These are phyloP conservation scores for Drosophila obscura DNA, from an alignment of 1,140 invertebrate species.

Conservation along the genomic window DNA sequence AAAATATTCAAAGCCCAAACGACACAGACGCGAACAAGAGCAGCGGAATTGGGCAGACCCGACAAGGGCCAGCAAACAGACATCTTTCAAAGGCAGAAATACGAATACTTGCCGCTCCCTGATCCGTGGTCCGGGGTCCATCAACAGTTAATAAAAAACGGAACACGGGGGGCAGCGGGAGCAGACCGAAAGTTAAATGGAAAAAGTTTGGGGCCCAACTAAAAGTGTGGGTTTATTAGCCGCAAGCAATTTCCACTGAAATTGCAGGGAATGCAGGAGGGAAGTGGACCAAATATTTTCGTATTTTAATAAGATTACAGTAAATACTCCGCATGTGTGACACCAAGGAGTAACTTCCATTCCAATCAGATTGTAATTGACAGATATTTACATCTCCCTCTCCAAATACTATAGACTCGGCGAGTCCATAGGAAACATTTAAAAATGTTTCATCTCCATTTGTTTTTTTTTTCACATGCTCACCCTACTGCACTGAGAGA, in stretches of 20 bases:
- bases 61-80: slow-evolving; percentile 12
- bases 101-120: slow-evolving; percentile 3
- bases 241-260: slow-evolving; percentile 52
- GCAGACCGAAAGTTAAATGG: slow-evolving; percentile 67
- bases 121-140: slow-evolving; percentile 40
- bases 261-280: slow-evolving; percentile 7
- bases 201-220: slow-evolving; percentile 66
- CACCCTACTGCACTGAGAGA: neutral
- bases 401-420: too few relatives aligned
- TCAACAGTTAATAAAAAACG: slow-evolving; percentile 70
- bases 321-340: neutral
- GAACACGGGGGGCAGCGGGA: slow-evolving; percentile 36
- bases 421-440: too few relatives aligned
- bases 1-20: slow-evolving; percentile 57
- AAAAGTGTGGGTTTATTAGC: slow-evolving; percentile 69
- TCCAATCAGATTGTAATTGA: too few relatives aligned
- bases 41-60: slow-evolving; percentile 53
- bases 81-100: slow-evolving; percentile 1
- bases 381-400: too few relatives aligned
- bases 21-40: slow-evolving; percentile 15
- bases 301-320: neutral
- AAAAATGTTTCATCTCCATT: too few relatives aligned
- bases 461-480: too few relatives aligned
- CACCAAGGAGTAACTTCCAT: too few relatives aligned
- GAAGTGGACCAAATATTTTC: slow-evolving; percentile 10